Conservation (phyloP, 2,888 invertebrate species). For the Linnaemya tessellans region DNA sequence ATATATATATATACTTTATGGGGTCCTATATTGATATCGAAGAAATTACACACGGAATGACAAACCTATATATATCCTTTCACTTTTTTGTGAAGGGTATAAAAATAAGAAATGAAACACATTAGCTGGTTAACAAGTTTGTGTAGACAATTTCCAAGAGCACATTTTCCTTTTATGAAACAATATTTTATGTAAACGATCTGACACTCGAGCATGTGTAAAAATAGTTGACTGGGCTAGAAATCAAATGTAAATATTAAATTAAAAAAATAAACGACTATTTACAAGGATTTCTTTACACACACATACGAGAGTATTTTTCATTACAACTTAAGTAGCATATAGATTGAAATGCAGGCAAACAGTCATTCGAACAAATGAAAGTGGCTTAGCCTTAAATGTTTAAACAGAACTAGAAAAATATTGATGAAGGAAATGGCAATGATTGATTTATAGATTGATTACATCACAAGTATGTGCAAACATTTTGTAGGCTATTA, state of each 20-base stretch:
- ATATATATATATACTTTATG: no score
- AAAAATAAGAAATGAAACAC: neutral
- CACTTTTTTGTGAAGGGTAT: no score
- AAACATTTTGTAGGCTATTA: slow-evolving; percentile 21
- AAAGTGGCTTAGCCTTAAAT: neutral
- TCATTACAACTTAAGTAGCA: neutral
- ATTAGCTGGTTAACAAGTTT: slow-evolving; percentile 10
- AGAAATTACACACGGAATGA: no score
- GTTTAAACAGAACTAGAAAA: neutral
- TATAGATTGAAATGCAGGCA: neutral
- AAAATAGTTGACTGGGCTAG: slow-evolving; percentile 44
- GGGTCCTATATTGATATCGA: no score
- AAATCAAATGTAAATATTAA: slow-evolving; percentile 20
- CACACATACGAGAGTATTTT: neutral
- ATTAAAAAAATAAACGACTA: slow-evolving; percentile 1
- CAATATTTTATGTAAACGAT: slow-evolving; percentile 56
- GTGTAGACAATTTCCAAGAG: slow-evolving; percentile 9
- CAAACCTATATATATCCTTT: no score
- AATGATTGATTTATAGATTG: slow-evolving; percentile 68
- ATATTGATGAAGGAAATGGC: slow-evolving; percentile 4
- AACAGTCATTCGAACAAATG: neutral
- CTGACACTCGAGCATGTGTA: slow-evolving; percentile 64
- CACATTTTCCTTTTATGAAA: slow-evolving; percentile 40
- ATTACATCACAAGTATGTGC: slow-evolving; percentile 41
- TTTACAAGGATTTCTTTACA: slow-evolving; percentile 24